Evolutionary conservation across 2,113 vertebrate species (phyloP), one percentile per base, ranked within the genome.

Genomic region (Oncorhynchus clarkii): DNA sequence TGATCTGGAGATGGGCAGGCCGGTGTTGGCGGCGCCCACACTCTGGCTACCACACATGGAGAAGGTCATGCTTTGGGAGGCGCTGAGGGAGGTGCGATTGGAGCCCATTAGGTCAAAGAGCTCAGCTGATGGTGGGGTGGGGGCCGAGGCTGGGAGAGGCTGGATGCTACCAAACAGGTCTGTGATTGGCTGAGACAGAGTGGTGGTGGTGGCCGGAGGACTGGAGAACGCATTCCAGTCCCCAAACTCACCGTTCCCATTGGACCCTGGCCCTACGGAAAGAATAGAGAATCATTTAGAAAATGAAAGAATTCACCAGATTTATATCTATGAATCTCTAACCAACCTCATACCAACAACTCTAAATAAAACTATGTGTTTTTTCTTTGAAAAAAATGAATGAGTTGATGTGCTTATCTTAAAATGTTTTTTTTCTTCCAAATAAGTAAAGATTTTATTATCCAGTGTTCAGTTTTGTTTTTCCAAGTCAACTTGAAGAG

Each of bases 1-100:
- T 29, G 68, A 92, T 89, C 87, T 91, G 90, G 60, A 91, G 91
- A 68, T 89, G 91, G 68, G 81, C 87, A 62, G 90, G 91, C 4
- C 88, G 74, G 2, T 71, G 64, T 77, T 24, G 88, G 76, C 83
- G 7, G 87, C 75, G 27, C 80, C 54, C 48, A 85, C 84, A 67
- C 85, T 73, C 12, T 4, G 90, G 60, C 88, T 83, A 74, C 79
- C 94, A 89, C 96, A 95, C 92, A 98, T 89, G 73, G 92, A 93
- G 84, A 99, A 98, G 80, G 96, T 96, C 96, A 99, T 91, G 88
- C 96, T 99, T 92, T 96, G 96, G 70, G 98, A 97, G 60, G 94
- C 83, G 62, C 94, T 96, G 92, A 98, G 93, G 24, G 94, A 93
- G 77, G 95, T 89, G 73, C 97, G 96, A 79, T 94, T 90, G 39